Evolutionary conservation across 2,113 vertebrate species (phyloP).

Genomic region (Typhlomys cinereus): DNA sequence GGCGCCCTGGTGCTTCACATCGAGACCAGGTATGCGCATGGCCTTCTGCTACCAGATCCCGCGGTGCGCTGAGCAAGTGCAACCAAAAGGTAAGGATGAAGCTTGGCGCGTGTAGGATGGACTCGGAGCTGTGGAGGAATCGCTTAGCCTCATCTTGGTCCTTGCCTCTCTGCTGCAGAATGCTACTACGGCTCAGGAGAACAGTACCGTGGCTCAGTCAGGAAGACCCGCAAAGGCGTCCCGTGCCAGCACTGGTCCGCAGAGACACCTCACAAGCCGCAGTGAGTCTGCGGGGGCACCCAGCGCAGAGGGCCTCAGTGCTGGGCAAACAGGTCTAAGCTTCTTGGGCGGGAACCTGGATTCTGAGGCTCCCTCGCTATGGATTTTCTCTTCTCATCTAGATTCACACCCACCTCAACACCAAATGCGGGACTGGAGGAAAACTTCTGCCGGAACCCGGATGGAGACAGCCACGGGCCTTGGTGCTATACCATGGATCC

Average conservation of each 20-base stretch:
- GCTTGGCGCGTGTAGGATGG: too few species aligned
- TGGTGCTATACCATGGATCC: conserved; percentile 97
- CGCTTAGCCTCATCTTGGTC: rapidly evolving
- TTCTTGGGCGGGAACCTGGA: neutral
- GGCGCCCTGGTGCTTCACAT: conserved; percentile 98
- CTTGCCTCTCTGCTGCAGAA: conserved; percentile 81
- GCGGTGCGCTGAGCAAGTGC: conserved; percentile 92
- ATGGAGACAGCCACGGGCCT: conserved; percentile 93
- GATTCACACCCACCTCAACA: conserved; percentile 89
- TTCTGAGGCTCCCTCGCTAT: neutral
- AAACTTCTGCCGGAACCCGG: conserved; percentile 96
- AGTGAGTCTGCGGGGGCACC: conserved; percentile 82
- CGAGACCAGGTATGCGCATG: conserved; percentile 85
- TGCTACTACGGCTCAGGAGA: conserved; percentile 93
- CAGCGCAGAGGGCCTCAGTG: too few species aligned
- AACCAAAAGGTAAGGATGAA: conserved; percentile 87
- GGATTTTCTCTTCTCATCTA: conserved; percentile 44
- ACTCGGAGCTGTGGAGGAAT: neutral
- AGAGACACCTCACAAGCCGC: conserved; percentile 88
- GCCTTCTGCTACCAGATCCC: conserved; percentile 97
- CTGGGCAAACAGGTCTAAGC: neutral
- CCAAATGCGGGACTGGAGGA: conserved; percentile 90
- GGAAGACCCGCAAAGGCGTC: conserved; percentile 95
- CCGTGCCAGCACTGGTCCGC: conserved; percentile 94
- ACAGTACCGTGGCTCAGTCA: conserved; percentile 89